phyloP scores from a whole-genome alignment of 1,140 invertebrate genomes.

The Drosophila littoralis region DNA sequence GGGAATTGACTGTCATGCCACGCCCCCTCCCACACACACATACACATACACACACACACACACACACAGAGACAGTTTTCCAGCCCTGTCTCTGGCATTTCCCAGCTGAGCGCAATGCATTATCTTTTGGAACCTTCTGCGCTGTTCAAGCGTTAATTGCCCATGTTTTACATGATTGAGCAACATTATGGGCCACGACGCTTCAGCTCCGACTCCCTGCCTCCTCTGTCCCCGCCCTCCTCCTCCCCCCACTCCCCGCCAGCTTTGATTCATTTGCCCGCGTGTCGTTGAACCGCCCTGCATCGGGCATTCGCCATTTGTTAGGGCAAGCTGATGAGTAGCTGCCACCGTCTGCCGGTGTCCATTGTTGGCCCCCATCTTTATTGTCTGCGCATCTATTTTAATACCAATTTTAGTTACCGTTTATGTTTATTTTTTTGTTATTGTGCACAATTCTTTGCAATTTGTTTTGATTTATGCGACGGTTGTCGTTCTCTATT shows the following conservation, averaged over 20 bases:
- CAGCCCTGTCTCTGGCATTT: neutral
- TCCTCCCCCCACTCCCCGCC: neutral
- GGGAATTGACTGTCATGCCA: slow-evolving; percentile 25
- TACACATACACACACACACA: too few relatives aligned
- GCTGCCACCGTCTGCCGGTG: slow-evolving; percentile 9
- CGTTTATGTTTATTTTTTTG: slow-evolving; percentile 30
- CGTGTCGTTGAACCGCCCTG: neutral
- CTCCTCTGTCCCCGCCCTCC: neutral
- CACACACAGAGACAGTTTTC: too few relatives aligned
- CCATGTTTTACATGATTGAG: slow-evolving; percentile 63
- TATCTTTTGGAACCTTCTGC: slow-evolving; percentile 42
- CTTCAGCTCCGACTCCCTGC: neutral
- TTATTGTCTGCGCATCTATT: slow-evolving; percentile 44
- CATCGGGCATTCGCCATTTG: slow-evolving; percentile 5
- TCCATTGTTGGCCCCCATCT: slow-evolving; percentile 26
- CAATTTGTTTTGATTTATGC: slow-evolving; percentile 72
- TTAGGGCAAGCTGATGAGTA: slow-evolving; percentile 13
- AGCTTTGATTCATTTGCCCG: slow-evolving; percentile 25
- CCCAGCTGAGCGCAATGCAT: slow-evolving; percentile 32
- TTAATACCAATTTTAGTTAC: slow-evolving; percentile 46
- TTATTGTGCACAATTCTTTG: slow-evolving; percentile 42
- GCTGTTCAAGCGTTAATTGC: slow-evolving; percentile 65
- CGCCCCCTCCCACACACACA: neutral
- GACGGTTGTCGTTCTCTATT: slow-evolving; percentile 32
- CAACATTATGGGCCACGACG: slow-evolving; percentile 39